These are phyloP conservation scores for Baryphthengus martii DNA, from an alignment of 2,113 vertebrate species.

Conservation along the genomic window DNA sequence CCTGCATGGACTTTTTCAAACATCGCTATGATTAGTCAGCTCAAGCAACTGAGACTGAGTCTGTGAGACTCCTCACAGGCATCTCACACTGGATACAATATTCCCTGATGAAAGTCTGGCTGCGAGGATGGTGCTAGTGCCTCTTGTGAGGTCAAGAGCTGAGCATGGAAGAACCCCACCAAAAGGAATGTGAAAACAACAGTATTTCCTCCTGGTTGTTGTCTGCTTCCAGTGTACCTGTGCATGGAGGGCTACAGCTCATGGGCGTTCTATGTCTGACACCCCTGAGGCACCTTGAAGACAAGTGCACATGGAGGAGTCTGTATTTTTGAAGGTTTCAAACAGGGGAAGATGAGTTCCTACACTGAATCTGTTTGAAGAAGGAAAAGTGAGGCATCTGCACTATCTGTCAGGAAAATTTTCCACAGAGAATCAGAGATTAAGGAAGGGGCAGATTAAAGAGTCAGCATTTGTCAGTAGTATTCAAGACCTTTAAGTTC, in stretches of 20 bases:
- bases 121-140: background rate
- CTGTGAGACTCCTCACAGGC: background rate
- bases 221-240: background rate
- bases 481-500: constrained; percentile 4
- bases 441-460: background rate
- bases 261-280: background rate
- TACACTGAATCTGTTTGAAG: background rate
- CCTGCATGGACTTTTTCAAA: background rate
- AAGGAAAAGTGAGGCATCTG: background rate
- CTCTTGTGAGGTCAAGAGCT: background rate
- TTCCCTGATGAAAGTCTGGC: background rate
- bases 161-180: background rate
- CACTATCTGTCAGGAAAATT: background rate
- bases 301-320: background rate
- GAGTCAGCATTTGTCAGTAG: background rate
- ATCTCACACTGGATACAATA: background rate
- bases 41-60: background rate
- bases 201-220: background rate
- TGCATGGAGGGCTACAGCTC: background rate
- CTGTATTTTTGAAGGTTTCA: background rate
- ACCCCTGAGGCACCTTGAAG: background rate
- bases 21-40: background rate
- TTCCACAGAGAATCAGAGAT: constrained; percentile 10
- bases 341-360: background rate
- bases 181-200: background rate